Percentiles rank a stretch among this genome's conserved stretches.
Conservation (phyloP, 2,888 invertebrate genomes). For the Galerucella pusilla region DNA sequence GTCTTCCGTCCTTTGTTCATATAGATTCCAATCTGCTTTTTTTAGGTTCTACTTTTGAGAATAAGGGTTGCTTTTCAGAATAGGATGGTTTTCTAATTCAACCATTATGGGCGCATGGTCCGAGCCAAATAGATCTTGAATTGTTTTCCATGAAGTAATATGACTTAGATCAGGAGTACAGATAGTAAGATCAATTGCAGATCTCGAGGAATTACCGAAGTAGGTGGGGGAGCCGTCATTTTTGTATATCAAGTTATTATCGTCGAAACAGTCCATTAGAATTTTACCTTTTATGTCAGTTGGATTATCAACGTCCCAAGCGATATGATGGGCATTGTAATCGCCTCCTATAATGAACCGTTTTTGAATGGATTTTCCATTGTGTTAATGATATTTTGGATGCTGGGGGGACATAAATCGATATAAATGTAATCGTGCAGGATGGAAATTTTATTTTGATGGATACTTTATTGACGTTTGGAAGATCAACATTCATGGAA, state of each 20-base stretch:
- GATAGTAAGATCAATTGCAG: conserved; percentile 24
- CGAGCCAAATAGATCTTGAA: conserved; percentile 17
- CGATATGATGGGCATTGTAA: conserved; percentile 11
- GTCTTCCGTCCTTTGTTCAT: too few species aligned
- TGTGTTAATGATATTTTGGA: neutral
- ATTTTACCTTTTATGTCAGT: neutral
- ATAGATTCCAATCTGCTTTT: too few species aligned
- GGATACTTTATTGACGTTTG: too few species aligned
- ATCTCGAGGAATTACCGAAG: neutral
- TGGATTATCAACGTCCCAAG: conserved; percentile 9
- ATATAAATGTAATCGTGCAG: neutral
- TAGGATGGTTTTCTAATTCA: too few species aligned
- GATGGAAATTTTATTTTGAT: too few species aligned
- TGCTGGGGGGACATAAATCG: conserved; percentile 7
- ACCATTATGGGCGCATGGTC: neutral
- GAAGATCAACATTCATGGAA: too few species aligned
- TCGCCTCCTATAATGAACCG: conserved; percentile 20
- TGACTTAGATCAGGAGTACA: conserved; percentile 14
- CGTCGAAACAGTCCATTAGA: conserved; percentile 7
- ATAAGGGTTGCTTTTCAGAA: too few species aligned
- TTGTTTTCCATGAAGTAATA: neutral
- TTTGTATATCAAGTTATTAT: conserved; percentile 12
- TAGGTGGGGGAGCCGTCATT: conserved; percentile 27
- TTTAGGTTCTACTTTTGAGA: too few species aligned
- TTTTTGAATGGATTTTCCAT: conserved; percentile 16